Evolutionary conservation across 2,113 vertebrate genomes (phyloP).

Genomic region (Callionymus lyra): DNA sequence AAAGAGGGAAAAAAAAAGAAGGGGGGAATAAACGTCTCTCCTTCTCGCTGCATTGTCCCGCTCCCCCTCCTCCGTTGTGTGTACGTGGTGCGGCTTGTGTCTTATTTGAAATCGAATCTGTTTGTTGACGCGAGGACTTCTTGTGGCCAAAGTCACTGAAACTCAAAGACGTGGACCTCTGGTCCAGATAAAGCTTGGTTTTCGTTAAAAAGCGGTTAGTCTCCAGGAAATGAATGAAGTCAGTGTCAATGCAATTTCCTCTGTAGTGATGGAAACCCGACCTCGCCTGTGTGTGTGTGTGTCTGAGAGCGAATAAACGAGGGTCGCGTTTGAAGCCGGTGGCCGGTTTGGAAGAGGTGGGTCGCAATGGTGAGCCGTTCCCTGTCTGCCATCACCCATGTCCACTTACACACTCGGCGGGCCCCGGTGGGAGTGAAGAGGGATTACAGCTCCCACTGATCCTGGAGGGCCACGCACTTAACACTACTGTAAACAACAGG

Average conservation of each 20-base stretch:
- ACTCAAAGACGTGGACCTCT: too few relatives aligned
- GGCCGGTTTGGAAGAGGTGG: conserved; percentile 22
- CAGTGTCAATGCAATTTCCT: not conserved
- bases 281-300: not conserved
- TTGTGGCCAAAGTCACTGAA: too few relatives aligned
- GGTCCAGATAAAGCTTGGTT: not conserved
- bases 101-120: too few relatives aligned
- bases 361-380: conserved; percentile 41
- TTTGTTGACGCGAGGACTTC: too few relatives aligned
- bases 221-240: not conserved
- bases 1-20: conserved; percentile 32
- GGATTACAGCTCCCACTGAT: conserved; percentile 62
- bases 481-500: conserved; percentile 63
- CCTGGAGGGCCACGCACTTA: conserved; percentile 59
- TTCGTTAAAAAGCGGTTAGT: not conserved
- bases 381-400: conserved; percentile 62
- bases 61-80: conserved; percentile 6
- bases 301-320: conserved; percentile 1
- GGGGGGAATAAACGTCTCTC: conserved; percentile 4
- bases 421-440: conserved; percentile 58
- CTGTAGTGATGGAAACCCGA: not conserved
- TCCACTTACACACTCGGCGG: conserved; percentile 56
- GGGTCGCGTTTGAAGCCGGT: conserved; percentile 12
- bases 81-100: too few relatives aligned
- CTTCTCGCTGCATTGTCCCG: conserved; percentile 8